phyloP scores from a whole-genome alignment of 92 coral and sea anemone genomes.

The Epizoanthus ramosus region DNA sequence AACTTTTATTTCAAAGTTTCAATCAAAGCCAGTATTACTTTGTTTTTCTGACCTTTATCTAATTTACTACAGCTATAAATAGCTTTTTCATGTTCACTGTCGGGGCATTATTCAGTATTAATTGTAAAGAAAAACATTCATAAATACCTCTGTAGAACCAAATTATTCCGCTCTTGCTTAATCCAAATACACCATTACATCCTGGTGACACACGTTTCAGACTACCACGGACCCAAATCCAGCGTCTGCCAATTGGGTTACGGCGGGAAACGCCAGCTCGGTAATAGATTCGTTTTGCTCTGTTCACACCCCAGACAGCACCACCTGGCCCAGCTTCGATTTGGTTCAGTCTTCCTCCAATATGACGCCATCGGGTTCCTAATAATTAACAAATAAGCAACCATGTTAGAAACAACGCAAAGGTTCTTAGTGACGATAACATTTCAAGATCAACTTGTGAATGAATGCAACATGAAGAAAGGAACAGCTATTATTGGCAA shows the following conservation, averaged over 20 bases:
- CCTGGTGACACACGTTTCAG: conserved; percentile 42
- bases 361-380: conserved; percentile 34
- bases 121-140: too few species aligned
- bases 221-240: conserved; percentile 23
- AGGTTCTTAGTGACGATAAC: too few species aligned
- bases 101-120: too few species aligned
- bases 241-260: conserved; percentile 37
- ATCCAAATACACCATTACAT: conserved; percentile 29
- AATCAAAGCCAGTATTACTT: too few species aligned
- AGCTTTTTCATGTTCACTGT: too few species aligned
- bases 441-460: too few species aligned
- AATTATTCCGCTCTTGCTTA: conserved; percentile 26
- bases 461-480: too few species aligned
- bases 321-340: conserved; percentile 39
- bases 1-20: too few species aligned
- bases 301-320: conserved; percentile 32
- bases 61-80: too few species aligned
- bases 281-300: background rate
- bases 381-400: background rate
- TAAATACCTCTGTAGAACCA: conserved; percentile 22
- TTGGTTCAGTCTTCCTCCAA: conserved; percentile 35
- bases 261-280: conserved; percentile 36
- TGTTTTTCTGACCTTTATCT: too few species aligned
- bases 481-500: too few species aligned
- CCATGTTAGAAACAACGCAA: background rate